phyloP scores from a whole-genome alignment of 2,888 invertebrate genomes.

The Oithona nana region DNA sequence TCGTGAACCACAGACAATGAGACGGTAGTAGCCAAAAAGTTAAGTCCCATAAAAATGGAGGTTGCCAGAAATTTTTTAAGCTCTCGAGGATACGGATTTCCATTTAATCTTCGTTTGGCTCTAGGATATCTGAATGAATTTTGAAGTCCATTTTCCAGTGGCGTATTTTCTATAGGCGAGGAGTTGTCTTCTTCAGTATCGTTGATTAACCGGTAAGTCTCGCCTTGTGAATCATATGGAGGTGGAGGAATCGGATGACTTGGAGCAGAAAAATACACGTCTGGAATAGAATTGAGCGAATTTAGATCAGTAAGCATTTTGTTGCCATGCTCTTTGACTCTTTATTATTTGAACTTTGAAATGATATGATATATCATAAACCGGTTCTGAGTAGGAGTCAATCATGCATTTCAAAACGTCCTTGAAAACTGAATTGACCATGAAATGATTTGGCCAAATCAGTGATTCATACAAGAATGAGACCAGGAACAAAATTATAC shows the following conservation, averaged over 20 bases:
- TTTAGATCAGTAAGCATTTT: neutral
- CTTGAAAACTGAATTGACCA: neutral
- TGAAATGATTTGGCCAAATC: no score
- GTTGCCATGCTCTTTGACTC: no score
- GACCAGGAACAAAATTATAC: neutral
- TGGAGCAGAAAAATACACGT: no score
- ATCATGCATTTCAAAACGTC: neutral
- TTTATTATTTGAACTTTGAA: neutral
- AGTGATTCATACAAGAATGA: no score
- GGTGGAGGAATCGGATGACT: no score
- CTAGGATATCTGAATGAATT: neutral
- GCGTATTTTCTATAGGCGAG: no score
- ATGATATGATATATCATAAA: no score
- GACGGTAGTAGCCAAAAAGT: constrained; percentile 24
- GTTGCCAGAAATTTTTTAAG: neutral
- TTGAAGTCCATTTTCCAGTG: neutral
- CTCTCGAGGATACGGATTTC: constrained; percentile 1
- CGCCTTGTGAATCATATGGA: neutral
- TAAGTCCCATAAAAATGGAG: neutral
- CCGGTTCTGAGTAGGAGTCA: neutral
- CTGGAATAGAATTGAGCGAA: neutral
- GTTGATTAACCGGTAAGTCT: neutral
- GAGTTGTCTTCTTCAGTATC: neutral
- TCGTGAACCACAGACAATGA: constrained; percentile 71
- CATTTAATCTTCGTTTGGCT: neutral